Evolutionary conservation across 2,113 vertebrate genomes (phyloP).

Genomic region (Ia io): DNA sequence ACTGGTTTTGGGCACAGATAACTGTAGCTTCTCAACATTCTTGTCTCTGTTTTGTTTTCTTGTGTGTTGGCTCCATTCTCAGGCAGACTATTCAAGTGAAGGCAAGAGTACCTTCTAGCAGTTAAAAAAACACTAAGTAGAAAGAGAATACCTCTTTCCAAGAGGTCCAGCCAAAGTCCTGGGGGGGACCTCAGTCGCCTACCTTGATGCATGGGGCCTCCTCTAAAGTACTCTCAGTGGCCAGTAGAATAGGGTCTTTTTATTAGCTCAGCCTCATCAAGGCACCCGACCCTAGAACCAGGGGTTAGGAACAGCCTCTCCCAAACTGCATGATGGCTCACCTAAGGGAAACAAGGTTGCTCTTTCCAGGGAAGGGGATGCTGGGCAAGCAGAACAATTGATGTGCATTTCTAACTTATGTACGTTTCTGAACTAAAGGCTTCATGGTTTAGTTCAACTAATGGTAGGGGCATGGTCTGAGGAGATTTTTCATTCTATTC

Average conservation of each 20-base stretch:
- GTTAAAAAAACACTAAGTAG: background rate
- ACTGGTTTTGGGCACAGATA: background rate
- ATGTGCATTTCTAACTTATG: background rate
- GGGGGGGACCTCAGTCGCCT: background rate
- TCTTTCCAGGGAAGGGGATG: background rate
- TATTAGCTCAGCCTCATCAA: background rate
- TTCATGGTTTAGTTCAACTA: background rate
- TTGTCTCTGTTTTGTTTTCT: background rate
- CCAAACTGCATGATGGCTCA: background rate
- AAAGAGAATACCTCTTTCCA: background rate
- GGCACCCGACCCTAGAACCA: background rate
- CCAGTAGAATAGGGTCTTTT: background rate
- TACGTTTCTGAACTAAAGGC: too few relatives aligned
- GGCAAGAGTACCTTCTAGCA: background rate
- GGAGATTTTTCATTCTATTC: background rate
- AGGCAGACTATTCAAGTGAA: background rate
- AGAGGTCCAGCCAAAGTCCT: background rate
- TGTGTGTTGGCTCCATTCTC: background rate
- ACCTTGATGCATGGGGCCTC: background rate
- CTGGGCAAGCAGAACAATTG: background rate
- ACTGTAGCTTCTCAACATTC: background rate
- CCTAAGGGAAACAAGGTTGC: background rate
- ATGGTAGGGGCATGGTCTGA: background rate
- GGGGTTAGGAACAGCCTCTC: background rate
- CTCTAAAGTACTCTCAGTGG: background rate